A percentile compares a stretch with the other conserved stretches of the same genome.
Evolutionary conservation across 2,113 vertebrate species (phyloP).

Genomic region (Aramus guarauna): DNA sequence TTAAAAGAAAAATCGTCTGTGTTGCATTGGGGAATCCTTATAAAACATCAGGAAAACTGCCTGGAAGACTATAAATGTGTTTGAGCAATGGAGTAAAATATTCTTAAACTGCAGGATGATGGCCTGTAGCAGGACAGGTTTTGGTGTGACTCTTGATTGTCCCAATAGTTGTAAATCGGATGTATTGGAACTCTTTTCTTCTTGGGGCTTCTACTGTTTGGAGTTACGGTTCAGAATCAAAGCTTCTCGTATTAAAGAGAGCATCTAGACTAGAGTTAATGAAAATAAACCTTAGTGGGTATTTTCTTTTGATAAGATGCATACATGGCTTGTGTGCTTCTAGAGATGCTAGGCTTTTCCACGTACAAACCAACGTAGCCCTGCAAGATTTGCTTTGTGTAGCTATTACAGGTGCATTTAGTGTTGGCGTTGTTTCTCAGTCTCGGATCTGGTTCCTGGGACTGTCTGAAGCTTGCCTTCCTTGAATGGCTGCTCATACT

Average conservation of each 20-base stretch:
- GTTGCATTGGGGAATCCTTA: conserved; percentile 59
- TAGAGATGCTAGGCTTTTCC: background rate
- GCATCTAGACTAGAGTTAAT: background rate
- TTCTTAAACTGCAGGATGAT: conserved; percentile 36
- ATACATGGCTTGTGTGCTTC: background rate
- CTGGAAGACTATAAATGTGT: conserved; percentile 48
- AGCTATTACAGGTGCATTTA: accelerated
- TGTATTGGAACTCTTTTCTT: background rate
- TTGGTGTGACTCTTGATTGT: conserved; percentile 5
- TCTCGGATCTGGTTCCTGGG: background rate
- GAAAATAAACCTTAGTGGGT: background rate
- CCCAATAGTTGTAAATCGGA: background rate
- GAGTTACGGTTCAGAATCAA: background rate
- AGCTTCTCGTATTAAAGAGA: background rate
- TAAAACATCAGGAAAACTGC: conserved; percentile 61
- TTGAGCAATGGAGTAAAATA: conserved; percentile 34
- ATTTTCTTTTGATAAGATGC: background rate
- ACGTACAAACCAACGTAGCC: accelerated
- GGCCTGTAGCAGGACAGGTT: conserved; percentile 14
- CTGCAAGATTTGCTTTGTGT: background rate
- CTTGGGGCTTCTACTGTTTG: background rate
- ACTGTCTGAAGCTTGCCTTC: background rate
- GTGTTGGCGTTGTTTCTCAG: background rate
- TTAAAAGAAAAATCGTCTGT: conserved; percentile 58
- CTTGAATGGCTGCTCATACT: accelerated